These are phyloP conservation scores for Esperia sulphurella DNA, from an alignment of 2,888 invertebrate genomes.

Conservation along the genomic window DNA sequence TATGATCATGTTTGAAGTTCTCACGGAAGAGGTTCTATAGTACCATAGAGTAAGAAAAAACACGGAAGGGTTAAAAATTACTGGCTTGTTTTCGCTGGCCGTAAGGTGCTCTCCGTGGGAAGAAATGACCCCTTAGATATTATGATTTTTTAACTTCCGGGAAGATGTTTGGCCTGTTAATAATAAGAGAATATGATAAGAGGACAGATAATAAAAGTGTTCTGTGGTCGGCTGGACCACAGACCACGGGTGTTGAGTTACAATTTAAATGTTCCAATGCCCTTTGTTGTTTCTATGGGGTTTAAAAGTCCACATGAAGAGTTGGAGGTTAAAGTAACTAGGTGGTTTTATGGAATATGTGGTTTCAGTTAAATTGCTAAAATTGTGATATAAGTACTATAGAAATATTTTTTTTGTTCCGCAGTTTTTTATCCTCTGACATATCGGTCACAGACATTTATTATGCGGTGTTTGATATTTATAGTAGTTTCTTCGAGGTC, in stretches of 20 bases:
- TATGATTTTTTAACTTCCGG: constrained; percentile 67
- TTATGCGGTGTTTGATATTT: no score
- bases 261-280: background rate
- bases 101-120: constrained; percentile 73
- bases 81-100: constrained; percentile 60
- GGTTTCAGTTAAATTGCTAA: no score
- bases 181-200: constrained; percentile 65
- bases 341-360: no score
- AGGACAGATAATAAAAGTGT: constrained; percentile 41
- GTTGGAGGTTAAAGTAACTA: no score
- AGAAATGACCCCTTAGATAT: constrained; percentile 65
- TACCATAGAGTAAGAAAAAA: constrained; percentile 3
- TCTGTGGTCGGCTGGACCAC: background rate
- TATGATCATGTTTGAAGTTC: constrained; percentile 3
- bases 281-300: background rate
- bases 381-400: no score
- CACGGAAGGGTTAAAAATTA: constrained; percentile 73
- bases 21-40: constrained; percentile 7
- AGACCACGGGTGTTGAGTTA: background rate
- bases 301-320: no score
- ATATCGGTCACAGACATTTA: no score
- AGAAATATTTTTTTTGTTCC: no score
- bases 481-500: no score
- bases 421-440: no score
- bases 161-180: constrained; percentile 60